Conservation (phyloP, 2,888 invertebrate species). For the Lamproptera curius region DNA sequence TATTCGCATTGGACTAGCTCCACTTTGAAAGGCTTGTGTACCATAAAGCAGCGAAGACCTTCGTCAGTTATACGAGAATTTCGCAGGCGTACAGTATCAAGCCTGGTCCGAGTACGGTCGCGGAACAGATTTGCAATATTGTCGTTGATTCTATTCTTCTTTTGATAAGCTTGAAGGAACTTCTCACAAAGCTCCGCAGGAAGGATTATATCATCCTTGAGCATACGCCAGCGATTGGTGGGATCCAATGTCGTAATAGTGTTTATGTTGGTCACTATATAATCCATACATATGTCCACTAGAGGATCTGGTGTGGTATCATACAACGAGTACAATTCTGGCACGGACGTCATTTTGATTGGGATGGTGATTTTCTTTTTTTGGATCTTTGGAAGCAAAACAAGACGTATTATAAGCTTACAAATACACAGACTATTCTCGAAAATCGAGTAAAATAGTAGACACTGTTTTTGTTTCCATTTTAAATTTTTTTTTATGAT, state of each 20-base stretch:
- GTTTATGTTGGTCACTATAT: constrained; percentile 80
- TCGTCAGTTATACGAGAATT: constrained; percentile 85
- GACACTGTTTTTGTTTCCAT: constrained; percentile 15
- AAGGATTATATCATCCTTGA: constrained; percentile 80
- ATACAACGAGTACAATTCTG: constrained; percentile 43
- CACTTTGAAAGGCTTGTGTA: constrained; percentile 85
- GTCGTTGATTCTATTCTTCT: constrained; percentile 78
- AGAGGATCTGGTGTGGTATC: constrained; percentile 78
- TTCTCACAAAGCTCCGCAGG: constrained; percentile 86
- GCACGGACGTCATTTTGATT: constrained; percentile 46
- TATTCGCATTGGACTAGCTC: constrained; percentile 86
- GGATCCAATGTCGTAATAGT: constrained; percentile 76
- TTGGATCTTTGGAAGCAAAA: constrained; percentile 34
- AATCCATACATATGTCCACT: constrained; percentile 80
- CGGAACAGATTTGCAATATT: constrained; percentile 84
- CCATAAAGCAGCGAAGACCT: constrained; percentile 83
- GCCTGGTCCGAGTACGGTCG: constrained; percentile 84
- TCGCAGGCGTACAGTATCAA: constrained; percentile 83
- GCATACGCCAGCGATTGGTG: constrained; percentile 58
- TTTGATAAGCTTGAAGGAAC: constrained; percentile 79
- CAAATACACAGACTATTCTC: constrained; percentile 26
- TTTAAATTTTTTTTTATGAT: constrained; percentile 14
- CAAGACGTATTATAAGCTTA: constrained; percentile 34
- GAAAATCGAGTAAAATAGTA: constrained; percentile 1
- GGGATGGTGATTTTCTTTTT: constrained; percentile 25